Evolutionary conservation across 1,140 invertebrate genomes (phyloP), one percentile per base, ranked within the genome.

Genomic region (Plectrocnemia conspersa): DNA sequence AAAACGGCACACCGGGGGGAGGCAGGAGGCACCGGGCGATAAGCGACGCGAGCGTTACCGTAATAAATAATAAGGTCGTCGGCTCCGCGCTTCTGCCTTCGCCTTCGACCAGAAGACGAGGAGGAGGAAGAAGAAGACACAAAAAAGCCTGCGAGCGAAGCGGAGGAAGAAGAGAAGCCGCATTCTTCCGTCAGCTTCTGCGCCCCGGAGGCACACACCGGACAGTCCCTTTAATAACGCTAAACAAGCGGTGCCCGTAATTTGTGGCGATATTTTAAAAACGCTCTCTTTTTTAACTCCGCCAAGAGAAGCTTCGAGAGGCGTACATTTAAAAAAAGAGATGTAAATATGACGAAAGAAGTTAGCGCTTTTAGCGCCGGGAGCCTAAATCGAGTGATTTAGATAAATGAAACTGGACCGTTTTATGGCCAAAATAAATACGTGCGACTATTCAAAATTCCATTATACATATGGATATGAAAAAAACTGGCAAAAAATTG

Each of bases 181-280:
- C 58, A 60, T 60, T 60, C 58, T 60, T 56, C 32, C n/a, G 41
- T 22, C 40, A 32, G 50, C 44, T 40, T 36, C 49, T 58, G 29
- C 22, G 50, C 50, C 56, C 49, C 41, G 22, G 11, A 50, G 56
- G 49, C 49, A 35, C 15, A n/a, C 29, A 45, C 41, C 29, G 32
- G 48, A 49, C 56, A 48, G 49, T 56, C 46, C 49, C 58, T 56
- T 60, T 60, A 60, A 60, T 60, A 60, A 56, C 58, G 27, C 53
- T 56, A 55, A 56, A 48, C 58, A 52, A 60, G 48, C 54, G 45
- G 54, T 56, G 47, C 54, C 58, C 54, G 50, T 61, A 61, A 61
- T 61, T 61, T 61, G 36, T 35, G 54, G 58, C 49, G 49, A 61
- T 61, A 61, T 61, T 61, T 61, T 56, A 38, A 38, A 50, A 50